Conservation (phyloP, 2,797 vertebrate species). For the Myotis vivesi region DNA sequence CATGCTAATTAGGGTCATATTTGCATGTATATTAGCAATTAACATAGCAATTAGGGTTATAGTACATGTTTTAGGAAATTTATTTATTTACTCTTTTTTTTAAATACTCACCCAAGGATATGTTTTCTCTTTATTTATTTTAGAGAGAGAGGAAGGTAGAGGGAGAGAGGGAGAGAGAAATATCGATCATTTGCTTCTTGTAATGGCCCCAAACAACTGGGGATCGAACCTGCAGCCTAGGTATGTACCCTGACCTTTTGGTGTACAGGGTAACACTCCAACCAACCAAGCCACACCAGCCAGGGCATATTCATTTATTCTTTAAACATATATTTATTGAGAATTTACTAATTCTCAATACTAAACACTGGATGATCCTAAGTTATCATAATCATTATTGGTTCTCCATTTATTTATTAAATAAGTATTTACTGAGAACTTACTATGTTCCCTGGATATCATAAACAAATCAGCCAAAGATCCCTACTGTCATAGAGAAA, state of each 20-base stretch:
- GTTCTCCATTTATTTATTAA: not conserved
- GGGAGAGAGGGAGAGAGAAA: not conserved
- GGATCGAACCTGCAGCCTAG: too few species aligned
- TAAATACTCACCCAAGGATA: not conserved
- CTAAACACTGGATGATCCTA: not conserved
- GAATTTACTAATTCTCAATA: not conserved
- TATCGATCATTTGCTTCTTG: not conserved
- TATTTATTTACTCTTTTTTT: not conserved
- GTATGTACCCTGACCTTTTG: not conserved
- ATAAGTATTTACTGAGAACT: not conserved
- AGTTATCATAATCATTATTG: not conserved
- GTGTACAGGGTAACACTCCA: not conserved
- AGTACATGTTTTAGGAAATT: slow-evolving; percentile 15
- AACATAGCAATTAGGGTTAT: not conserved
- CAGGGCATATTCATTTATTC: not conserved
- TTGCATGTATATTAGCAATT: not conserved
- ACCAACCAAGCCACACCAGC: not conserved
- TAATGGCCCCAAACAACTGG: too few species aligned
- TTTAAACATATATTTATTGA: slow-evolving; percentile 2
- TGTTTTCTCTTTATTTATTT: not conserved
- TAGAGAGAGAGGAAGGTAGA: not conserved
- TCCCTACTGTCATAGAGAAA: not conserved
- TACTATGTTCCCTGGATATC: not conserved
- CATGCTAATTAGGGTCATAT: not conserved
- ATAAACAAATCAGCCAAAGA: not conserved